Conservation (phyloP, 2,888 invertebrate genomes). For the Orthosia gothica region DNA sequence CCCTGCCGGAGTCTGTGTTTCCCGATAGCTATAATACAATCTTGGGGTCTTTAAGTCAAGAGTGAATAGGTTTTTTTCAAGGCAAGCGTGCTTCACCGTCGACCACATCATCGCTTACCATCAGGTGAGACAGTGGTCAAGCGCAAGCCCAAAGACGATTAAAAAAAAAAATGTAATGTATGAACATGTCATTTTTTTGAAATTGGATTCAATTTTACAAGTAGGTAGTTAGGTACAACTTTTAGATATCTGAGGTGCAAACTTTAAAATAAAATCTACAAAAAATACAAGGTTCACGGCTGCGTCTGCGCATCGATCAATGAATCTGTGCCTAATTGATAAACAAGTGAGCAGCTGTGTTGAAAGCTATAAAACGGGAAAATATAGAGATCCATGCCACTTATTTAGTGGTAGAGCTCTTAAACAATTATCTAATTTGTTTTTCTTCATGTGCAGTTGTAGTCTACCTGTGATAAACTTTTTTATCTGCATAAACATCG, state of each 20-base stretch:
- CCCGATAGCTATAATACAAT: too few relatives aligned
- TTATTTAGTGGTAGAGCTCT: slow-evolving; percentile 16
- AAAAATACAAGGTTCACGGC: slow-evolving; percentile 16
- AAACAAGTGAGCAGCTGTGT: slow-evolving; percentile 54
- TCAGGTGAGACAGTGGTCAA: too few relatives aligned
- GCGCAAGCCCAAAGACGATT: too few relatives aligned
- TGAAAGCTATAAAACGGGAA: slow-evolving; percentile 55
- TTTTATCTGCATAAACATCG: slow-evolving; percentile 28
- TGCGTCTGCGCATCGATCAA: slow-evolving; percentile 36
- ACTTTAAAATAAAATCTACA: not conserved
- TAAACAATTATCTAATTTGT: slow-evolving; percentile 25
- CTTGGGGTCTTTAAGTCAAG: too few relatives aligned
- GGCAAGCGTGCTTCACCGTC: too few relatives aligned
- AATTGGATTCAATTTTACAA: not conserved
- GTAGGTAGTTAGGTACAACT: not conserved
- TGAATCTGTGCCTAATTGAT: slow-evolving; percentile 51
- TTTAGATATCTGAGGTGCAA: not conserved
- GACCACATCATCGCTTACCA: too few relatives aligned
- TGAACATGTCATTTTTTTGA: too few relatives aligned
- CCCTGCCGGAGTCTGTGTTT: too few relatives aligned
- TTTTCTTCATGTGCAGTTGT: slow-evolving; percentile 24
- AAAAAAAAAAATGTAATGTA: too few relatives aligned
- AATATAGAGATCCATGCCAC: slow-evolving; percentile 24
- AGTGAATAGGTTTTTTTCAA: too few relatives aligned
- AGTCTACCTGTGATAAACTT: slow-evolving; percentile 37